Evolutionary conservation across 1,140 invertebrate genomes (phyloP), one percentile per base, ranked within the genome.

Genomic region (Microvelia longipes): DNA sequence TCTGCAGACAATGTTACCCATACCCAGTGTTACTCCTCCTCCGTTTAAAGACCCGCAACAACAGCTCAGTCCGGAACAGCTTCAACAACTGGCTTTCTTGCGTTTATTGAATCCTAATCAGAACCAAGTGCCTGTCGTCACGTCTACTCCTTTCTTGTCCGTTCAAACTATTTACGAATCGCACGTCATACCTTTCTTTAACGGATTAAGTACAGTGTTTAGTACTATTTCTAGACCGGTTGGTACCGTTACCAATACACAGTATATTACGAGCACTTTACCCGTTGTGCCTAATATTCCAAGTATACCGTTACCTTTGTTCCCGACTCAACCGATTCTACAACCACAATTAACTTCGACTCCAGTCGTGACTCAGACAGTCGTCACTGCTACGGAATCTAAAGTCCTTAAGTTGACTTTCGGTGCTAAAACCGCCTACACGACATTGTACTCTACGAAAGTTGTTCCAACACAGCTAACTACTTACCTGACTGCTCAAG

Each of bases 401-500:
- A 90, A 90, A 79, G 82, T 93, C 25, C 78, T 94, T 25, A 92
- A 93, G 77, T 79, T 94, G 15, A 93, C 90, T 0, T 94, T 94
- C 77, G 91, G 91, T 2, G 92, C 92, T 26, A 91, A 91, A 76
- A 93, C 92, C 0, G 89, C 91, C 0, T 90, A 90, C 75, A 94
- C 92, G 0, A 93, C 91, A 0, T 80, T 94, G 28, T 93, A 87
- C 76, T 90, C 89, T 0, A 93, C 91, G n/a, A 87, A 83, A 72
- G 87, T 93, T 25, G 87, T 93, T 26, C 91, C 91, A 19, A 94
- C 91, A 0, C 83, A 88, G 66, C 74, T 92, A 26, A 94, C 92
- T 1, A 90, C 89, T 19, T 90, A 90, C 75, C 83, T 93, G 63
- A 92, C 90, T 0, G 85, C 87, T 5, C 90, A 90, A 0, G 79